These are phyloP conservation scores for Samia ricini DNA, from an alignment of 1,140 invertebrate genomes.

Conservation along the genomic window DNA sequence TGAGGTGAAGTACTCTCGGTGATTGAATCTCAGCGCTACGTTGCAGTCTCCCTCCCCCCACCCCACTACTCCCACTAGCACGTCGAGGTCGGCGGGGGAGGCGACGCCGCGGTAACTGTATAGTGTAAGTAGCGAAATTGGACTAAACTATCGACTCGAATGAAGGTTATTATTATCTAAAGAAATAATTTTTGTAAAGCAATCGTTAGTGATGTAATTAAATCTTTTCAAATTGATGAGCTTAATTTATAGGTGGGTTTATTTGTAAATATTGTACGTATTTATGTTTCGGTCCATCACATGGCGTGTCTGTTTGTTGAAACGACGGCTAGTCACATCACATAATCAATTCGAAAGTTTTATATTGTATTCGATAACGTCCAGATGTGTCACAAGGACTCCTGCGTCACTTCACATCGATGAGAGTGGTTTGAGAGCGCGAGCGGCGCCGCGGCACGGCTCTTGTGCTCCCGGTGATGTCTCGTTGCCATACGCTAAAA, in stretches of 20 bases:
- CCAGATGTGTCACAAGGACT: neutral
- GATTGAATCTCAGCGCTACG: slow-evolving; percentile 14
- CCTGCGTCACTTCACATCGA: too few species aligned
- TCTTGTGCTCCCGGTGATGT: slow-evolving; percentile 17
- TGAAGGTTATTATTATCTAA: slow-evolving; percentile 10
- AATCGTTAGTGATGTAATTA: slow-evolving; percentile 52
- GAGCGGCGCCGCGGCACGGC: slow-evolving; percentile 11
- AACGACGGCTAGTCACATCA: slow-evolving; percentile 27
- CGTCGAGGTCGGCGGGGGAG: neutral
- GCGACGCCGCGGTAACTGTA: slow-evolving; percentile 12
- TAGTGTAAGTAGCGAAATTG: slow-evolving; percentile 40
- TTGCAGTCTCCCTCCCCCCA: neutral
- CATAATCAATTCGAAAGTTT: slow-evolving; percentile 12
- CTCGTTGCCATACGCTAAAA: slow-evolving; percentile 22
- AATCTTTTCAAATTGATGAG: slow-evolving; percentile 62
- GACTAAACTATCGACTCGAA: slow-evolving; percentile 28
- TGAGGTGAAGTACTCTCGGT: slow-evolving; percentile 8
- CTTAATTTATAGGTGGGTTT: slow-evolving; percentile 67
- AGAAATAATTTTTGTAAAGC: slow-evolving; percentile 31
- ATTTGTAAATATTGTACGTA: slow-evolving; percentile 74
- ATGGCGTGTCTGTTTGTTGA: slow-evolving; percentile 25
- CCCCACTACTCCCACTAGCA: too few species aligned
- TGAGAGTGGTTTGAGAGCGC: slow-evolving; percentile 3
- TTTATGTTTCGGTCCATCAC: slow-evolving; percentile 56
- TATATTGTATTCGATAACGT: neutral